phyloP scores from a whole-genome alignment of 2,113 vertebrate genomes.

The Riparia riparia region DNA sequence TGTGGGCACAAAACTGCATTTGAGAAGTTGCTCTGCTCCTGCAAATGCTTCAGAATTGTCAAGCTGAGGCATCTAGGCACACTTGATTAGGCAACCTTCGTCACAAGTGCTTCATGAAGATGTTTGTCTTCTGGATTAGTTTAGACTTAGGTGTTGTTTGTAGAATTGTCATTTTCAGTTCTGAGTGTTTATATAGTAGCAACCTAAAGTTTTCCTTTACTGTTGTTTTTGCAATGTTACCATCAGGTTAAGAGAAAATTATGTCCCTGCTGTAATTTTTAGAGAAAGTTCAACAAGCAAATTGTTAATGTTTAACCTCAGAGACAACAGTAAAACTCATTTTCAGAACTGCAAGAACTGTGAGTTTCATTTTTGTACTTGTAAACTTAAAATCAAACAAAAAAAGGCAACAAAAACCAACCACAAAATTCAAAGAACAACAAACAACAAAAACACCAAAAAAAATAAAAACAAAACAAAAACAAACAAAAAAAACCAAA shows the following conservation, averaged over 20 bases:
- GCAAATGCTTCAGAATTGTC: background rate
- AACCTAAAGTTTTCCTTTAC: background rate
- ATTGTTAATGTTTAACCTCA: constrained; percentile 48
- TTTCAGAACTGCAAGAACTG: background rate
- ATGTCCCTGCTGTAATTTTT: background rate
- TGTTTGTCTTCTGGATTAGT: background rate
- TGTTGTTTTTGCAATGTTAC: background rate
- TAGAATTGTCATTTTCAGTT: background rate
- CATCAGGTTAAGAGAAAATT: background rate
- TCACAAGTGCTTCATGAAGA: background rate
- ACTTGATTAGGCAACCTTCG: background rate
- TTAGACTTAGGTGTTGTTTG: background rate
- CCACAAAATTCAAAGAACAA: background rate
- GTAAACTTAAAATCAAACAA: background rate
- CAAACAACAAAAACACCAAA: background rate
- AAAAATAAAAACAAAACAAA: too few relatives aligned
- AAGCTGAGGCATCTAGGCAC: background rate
- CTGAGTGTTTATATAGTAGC: background rate
- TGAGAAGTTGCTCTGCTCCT: background rate
- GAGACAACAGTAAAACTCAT: background rate
- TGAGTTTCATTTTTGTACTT: background rate
- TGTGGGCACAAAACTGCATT: background rate
- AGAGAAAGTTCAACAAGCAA: background rate
- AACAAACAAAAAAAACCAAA: background rate
- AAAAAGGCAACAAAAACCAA: background rate